Conservation (phyloP, 1,140 invertebrate species). For the Coenobita brevimanus region DNA sequence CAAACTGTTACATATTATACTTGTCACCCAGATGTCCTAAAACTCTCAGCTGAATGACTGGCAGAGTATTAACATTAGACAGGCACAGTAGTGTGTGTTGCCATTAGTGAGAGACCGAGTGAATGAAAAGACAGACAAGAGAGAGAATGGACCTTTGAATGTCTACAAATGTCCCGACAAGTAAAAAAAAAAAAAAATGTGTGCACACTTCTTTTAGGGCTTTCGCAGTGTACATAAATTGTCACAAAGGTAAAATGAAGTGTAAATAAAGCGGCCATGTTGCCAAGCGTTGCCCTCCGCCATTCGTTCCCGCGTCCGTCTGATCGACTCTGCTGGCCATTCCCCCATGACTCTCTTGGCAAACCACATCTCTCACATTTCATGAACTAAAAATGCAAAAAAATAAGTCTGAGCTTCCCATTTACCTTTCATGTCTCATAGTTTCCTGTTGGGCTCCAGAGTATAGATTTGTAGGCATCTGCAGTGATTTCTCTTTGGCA, state of each 20-base stretch:
- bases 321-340: neutral
- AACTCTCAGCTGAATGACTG: no score
- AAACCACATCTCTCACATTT: neutral
- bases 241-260: constrained; percentile 7
- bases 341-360: neutral
- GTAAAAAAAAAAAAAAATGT: neutral
- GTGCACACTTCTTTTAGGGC: constrained; percentile 39
- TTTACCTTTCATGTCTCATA: neutral
- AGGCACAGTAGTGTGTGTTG: neutral
- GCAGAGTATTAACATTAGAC: no score
- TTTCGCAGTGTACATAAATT: constrained; percentile 53
- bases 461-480: no score
- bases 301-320: constrained; percentile 12
- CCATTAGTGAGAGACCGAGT: neutral
- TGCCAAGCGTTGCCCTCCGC: constrained; percentile 34
- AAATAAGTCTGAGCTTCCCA: neutral
- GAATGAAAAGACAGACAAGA: no score
- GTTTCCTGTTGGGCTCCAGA: no score
- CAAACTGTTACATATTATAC: no score
- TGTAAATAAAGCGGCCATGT: constrained; percentile 4
- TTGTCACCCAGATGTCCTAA: no score
- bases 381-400: neutral
- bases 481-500: no score
- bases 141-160: no score
- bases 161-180: no score